Base-by-base conservation (phyloP, 2,888 invertebrate species). In the Odontocerum albicorne region DNA sequence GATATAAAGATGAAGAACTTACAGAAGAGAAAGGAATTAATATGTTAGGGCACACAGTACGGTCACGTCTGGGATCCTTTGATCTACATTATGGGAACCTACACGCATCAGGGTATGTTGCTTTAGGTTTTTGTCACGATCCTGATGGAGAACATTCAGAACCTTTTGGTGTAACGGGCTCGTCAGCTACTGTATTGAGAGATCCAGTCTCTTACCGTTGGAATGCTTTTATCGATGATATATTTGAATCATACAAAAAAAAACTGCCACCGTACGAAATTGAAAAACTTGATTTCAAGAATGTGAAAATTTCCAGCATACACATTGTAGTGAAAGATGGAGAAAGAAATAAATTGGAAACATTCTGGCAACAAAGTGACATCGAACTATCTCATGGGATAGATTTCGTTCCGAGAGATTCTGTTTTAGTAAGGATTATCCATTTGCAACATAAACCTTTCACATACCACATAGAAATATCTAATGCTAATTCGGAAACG, bases 51-150 rank as follows among this genome's bases (percentile, higher is more conserved):
- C 88, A 92, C 68, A 79, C 92, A 63, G 74, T 93, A 67, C 92
- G 92, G 70, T 79, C 90, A 0, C 84, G 85, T 31, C 80, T 83
- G 60, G 67, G 90, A 33, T 86, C 88, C 38, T 81, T 82, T 2
- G 90, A 91, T 72, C 74, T 80, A 1, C 72, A 74, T 31, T 91
- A 90, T 66, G 92, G 92, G 0, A 87, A 90, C 70, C 65, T 91
- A 22, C 92, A 93, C 72, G 92, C 92, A 71, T 80, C 87, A 73
- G 91, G 90, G 0, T 92, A 92, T 66, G 82, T 89, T 2, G 79
- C 88, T 66, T 82, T 92, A 56, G 84, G 88, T 0, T 87, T 84
- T 67, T 73, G 84, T 2, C 92, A 92, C 66, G 92, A 93, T 70
- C 91, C 92, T 0, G 90, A 90, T 68, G 84, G 86, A 66, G 77